Conservation (phyloP, 2,888 invertebrate species). For the Phortica okadai region DNA sequence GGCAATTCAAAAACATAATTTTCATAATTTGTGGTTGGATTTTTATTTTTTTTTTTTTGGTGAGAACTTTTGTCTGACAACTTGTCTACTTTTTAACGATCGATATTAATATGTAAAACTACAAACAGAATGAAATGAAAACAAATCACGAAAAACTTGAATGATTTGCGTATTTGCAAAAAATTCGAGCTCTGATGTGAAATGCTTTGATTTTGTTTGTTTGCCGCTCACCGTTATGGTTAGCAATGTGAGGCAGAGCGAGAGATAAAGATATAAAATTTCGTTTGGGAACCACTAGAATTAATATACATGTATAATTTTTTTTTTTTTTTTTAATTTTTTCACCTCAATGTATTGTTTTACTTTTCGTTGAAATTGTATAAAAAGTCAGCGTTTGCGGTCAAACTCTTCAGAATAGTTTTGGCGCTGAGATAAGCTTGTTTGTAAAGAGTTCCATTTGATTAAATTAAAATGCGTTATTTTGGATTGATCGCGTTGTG, state of each 20-base stretch:
- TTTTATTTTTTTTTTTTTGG: not conserved
- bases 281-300: slow-evolving; percentile 52
- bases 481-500: slow-evolving; percentile 21
- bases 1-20: too few species aligned
- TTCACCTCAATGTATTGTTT: slow-evolving; percentile 37
- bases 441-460: not conserved
- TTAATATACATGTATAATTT: slow-evolving; percentile 47
- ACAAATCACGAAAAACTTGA: slow-evolving; percentile 43
- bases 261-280: slow-evolving; percentile 53
- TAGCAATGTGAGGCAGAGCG: slow-evolving; percentile 58
- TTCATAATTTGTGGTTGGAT: not conserved
- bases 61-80: not conserved
- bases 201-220: slow-evolving; percentile 39
- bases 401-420: slow-evolving; percentile 10
- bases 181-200: slow-evolving; percentile 24
- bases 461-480: slow-evolving; percentile 29
- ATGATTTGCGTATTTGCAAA: slow-evolving; percentile 47
- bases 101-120: not conserved
- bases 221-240: slow-evolving; percentile 38
- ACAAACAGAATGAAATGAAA: not conserved
- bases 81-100: not conserved
- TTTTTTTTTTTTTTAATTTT: slow-evolving; percentile 54
- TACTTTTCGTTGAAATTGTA: slow-evolving; percentile 53
- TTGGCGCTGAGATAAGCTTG: not conserved
- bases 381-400: slow-evolving; percentile 49